Base-by-base conservation (phyloP, 2,113 vertebrate genomes). In the Onychostruthus taczanowskii region DNA sequence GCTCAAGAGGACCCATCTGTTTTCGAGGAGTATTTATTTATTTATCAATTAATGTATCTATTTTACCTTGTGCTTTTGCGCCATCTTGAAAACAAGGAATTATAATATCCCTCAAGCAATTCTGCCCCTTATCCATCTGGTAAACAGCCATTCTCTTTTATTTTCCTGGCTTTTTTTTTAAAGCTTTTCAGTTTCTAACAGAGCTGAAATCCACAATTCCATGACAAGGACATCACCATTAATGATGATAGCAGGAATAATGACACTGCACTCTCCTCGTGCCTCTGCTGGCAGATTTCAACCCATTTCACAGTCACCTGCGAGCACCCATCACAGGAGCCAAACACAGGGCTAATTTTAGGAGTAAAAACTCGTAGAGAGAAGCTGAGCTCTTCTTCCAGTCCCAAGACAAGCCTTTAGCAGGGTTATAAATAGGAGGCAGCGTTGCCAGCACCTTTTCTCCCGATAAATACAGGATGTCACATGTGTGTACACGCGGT, bases 31-130 rank as follows among this genome's bases (percentile, higher is more conserved):
- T 62, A 95, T 96, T 96, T 97, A 97, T 97, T 96, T 95, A 95
- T 97, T 94, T 96, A 97, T 97, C 95, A 97, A 97, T 97, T 97
- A 97, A 93, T 91, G 91, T 28, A 84, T 89, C 95, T 90, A 86
- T 82, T 95, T 90, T 96, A 97, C 95, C 66, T 93, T 41, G 86
- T 47, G 87, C 56, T 94, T 90, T 80, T 78, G 92, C n/a, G 62
- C 93, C 92, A 68, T 90, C 92, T 93, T 95, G 91, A 85, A 96
- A 96, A 81, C 62, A 90, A 67, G 88, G 92, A 96, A 62, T 24
- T 58, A 7, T 77, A 93, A 80, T 59, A 76, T 49, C 94, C 96
- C 96, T 88, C 83, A 2, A 97, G 93, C 93, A n/a, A 63, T 94
- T 63, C 77, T 90, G 75, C 79, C 94, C 86, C 94, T 93, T 92